Evolutionary conservation across 2,888 invertebrate genomes (phyloP), one percentile per base, ranked within the genome.

Genomic region (Suillia variegata): DNA sequence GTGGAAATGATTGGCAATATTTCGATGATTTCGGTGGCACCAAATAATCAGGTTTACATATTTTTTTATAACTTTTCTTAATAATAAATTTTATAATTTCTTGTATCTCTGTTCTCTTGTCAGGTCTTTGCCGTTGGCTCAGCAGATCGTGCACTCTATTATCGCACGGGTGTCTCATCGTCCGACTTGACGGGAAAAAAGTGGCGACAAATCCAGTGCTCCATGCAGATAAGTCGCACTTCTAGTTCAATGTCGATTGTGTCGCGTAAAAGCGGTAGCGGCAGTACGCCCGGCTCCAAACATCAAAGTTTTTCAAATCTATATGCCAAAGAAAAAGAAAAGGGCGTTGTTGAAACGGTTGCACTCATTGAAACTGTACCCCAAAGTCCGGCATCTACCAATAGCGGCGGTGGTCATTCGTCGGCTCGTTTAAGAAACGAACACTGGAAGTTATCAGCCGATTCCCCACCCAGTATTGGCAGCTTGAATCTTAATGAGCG

Each of bases 1-100:
- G 87, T 95, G 24, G 92, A 94, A 84, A 94, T 96, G 87, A 89
- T 93, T 62, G 94, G 93, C 49, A 88, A 89, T 78, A 91, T 96
- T 87, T 86, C 88, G 20, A 85, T 90, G 75, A 85, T 96, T 50
- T 91, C 93, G n/a, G 91, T 95, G 58, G 90, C 94, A 31, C 86
- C 89, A 13, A 93, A 93, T 82, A 94, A 96, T 83, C 95, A 96
- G 85, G 89, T 92, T 10, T 8, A 31, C 31, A 31, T 31, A 31
- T 6, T n/a, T n/a, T 8, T 8, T 8, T 31, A 31, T 31, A 12
- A 31, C 31, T 31, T 31, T 8, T 31, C 2, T 12, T 33, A 20
- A 17, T n/a, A 24, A 5, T 4, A 13, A 10, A 33, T 24, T n/a
- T 51, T n/a, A n/a, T 22, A 6, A 5, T 48, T 54, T 34, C n/a